Conservation (phyloP, 2,797 vertebrate species). For the Alauda arvensis region DNA sequence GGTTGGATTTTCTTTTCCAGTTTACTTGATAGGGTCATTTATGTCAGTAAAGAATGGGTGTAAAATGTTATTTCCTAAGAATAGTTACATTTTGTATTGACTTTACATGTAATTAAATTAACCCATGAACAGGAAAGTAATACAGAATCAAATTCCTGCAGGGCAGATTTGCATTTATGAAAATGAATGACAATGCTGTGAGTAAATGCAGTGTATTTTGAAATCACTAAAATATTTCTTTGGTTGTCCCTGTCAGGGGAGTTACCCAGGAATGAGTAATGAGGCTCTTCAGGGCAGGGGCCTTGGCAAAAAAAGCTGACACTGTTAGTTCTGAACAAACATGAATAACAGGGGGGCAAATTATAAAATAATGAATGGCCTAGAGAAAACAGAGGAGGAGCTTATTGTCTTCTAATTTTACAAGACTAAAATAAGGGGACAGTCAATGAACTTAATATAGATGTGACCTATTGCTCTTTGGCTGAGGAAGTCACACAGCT, state of each 20-base stretch:
- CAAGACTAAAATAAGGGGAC: constrained; percentile 9
- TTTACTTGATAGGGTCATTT: not conserved
- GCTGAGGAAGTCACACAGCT: constrained; percentile 42
- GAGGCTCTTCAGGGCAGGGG: not conserved
- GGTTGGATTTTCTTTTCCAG: not conserved
- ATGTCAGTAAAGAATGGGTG: not conserved
- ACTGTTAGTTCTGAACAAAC: not conserved
- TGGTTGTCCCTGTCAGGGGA: not conserved
- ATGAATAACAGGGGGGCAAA: not conserved
- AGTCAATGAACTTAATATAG: constrained; percentile 43
- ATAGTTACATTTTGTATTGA: not conserved
- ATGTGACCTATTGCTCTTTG: constrained; percentile 49
- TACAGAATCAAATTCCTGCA: not conserved
- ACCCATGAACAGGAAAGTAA: not conserved
- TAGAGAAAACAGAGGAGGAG: constrained; percentile 42
- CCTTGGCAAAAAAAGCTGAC: not conserved
- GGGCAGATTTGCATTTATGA: constrained; percentile 17
- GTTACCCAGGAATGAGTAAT: not conserved
- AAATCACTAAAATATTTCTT: not conserved
- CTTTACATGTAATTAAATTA: not conserved
- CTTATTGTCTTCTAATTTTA: constrained; percentile 24
- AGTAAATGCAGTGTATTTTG: constrained; percentile 12
- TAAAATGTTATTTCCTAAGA: not conserved
- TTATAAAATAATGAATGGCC: constrained; percentile 33
- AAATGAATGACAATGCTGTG: constrained; percentile 11